Evolutionary conservation across 2,113 vertebrate species (phyloP).

Genomic region (Menura novaehollandiae): DNA sequence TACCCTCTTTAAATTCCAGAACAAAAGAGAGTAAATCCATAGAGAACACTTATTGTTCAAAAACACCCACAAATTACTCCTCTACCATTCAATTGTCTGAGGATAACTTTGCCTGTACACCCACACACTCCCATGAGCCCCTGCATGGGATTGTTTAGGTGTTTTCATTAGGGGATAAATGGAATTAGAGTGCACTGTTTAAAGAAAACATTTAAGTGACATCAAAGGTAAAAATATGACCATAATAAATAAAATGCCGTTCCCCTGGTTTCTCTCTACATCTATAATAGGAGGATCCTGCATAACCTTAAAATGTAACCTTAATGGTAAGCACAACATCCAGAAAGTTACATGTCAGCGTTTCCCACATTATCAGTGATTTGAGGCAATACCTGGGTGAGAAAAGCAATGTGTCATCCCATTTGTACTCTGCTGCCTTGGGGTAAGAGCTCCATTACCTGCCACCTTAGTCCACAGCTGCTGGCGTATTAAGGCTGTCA

Average conservation of each 20-base stretch:
- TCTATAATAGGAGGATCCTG: background rate
- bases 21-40: background rate
- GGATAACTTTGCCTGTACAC: background rate
- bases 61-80: background rate
- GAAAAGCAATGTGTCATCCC: background rate
- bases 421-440: background rate
- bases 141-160: background rate
- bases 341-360: background rate
- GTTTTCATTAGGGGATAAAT: background rate
- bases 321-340: background rate
- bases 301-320: background rate
- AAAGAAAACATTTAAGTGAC: background rate
- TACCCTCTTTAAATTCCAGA: background rate
- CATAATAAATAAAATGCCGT: background rate
- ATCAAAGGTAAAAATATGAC: background rate
- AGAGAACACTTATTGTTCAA: background rate
- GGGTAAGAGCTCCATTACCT: background rate
- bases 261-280: background rate
- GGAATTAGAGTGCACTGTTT: background rate
- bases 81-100: background rate
- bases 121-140: background rate
- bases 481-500: fast-evolving
- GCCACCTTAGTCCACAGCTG: background rate
- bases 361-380: background rate
- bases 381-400: background rate